phyloP scores from a whole-genome alignment of 2,888 invertebrate species.

The Pandemis cinnamomeana region DNA sequence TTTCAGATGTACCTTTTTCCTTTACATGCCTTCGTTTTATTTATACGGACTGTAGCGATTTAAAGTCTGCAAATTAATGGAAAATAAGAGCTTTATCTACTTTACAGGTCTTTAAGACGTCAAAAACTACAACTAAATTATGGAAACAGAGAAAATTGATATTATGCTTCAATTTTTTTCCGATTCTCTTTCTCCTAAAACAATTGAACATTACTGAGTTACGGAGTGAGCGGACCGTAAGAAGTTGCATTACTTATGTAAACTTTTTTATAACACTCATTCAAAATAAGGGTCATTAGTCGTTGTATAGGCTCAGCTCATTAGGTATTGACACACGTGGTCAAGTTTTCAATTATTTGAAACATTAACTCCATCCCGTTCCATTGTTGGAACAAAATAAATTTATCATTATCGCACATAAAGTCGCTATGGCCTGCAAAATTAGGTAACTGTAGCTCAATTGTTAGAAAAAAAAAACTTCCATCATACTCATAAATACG shows the following conservation, averaged over 20 bases:
- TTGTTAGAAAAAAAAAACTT: background rate
- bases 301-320: constrained; percentile 78
- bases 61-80: background rate
- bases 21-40: background rate
- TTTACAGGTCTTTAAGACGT: constrained; percentile 48
- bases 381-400: background rate
- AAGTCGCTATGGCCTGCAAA: background rate
- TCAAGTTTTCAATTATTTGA: background rate
- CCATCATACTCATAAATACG: background rate
- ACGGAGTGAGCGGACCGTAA: constrained; percentile 14
- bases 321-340: constrained; percentile 59
- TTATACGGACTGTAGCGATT: constrained; percentile 16
- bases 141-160: constrained; percentile 58
- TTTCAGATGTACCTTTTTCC: too few relatives aligned
- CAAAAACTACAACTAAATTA: constrained; percentile 57
- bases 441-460: background rate
- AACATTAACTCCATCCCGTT: background rate
- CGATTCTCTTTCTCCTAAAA: background rate
- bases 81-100: constrained; percentile 15
- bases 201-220: background rate
- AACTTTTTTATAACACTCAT: constrained; percentile 26
- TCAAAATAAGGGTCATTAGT: constrained; percentile 58
- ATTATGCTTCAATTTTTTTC: background rate
- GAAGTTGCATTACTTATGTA: background rate
- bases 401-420: background rate